Conservation (phyloP, 1,140 invertebrate genomes). For the Anoplophora glabripennis region DNA sequence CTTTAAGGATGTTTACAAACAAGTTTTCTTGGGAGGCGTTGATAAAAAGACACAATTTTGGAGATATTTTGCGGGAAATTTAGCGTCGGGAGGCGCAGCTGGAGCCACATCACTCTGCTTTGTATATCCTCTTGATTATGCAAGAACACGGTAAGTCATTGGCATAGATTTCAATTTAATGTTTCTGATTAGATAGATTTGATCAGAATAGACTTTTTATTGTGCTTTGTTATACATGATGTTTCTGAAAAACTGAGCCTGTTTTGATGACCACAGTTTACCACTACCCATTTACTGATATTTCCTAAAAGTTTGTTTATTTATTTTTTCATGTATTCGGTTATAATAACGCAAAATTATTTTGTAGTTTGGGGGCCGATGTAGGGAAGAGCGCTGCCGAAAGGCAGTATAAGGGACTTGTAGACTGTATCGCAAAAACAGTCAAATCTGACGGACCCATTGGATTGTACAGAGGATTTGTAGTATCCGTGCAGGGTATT, state of each 20-base stretch:
- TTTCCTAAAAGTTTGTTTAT: background rate
- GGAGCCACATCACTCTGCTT: constrained; percentile 92
- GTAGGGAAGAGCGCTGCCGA: constrained; percentile 71
- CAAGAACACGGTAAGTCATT: constrained; percentile 74
- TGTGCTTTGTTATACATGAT: constrained; percentile 9
- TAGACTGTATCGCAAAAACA: constrained; percentile 80
- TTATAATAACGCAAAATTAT: background rate
- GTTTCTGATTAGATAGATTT: background rate
- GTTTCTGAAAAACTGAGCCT: constrained; percentile 22
- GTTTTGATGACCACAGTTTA: constrained; percentile 22
- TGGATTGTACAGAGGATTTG: constrained; percentile 87
- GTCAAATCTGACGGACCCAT: constrained; percentile 76
- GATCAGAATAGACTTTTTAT: background rate
- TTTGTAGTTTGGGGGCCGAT: constrained; percentile 71
- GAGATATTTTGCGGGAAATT: constrained; percentile 80
- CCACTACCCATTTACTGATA: constrained; percentile 29
- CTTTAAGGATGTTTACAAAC: constrained; percentile 90
- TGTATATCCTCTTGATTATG: constrained; percentile 93
- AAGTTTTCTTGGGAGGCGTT: constrained; percentile 76
- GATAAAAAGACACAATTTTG: constrained; percentile 86
- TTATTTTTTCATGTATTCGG: background rate
- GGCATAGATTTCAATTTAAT: background rate
- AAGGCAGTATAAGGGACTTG: constrained; percentile 79
- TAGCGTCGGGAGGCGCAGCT: constrained; percentile 90
- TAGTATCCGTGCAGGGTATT: constrained; percentile 86